A percentile compares a stretch with the other conserved stretches of the same genome.
Evolutionary conservation across 2,113 vertebrate genomes (phyloP).

Genomic region (Macaca mulatta): DNA sequence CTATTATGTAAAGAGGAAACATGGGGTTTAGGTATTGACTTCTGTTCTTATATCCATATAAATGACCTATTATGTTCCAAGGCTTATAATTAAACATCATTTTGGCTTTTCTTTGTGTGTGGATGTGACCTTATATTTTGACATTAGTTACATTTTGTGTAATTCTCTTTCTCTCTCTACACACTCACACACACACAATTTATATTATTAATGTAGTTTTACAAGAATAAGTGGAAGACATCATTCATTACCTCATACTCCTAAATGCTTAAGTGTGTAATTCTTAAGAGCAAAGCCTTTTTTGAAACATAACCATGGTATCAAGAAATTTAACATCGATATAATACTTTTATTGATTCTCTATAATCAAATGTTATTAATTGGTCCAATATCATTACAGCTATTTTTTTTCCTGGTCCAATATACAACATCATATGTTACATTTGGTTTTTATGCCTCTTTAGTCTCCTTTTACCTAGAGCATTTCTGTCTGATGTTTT

Average conservation of each 20-base stretch:
- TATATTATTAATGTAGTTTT: background rate
- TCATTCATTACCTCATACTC: background rate
- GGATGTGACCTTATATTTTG: background rate
- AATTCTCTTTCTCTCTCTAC: background rate
- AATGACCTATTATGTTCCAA: background rate
- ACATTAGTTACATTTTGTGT: background rate
- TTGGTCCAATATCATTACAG: background rate
- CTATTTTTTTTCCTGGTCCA: background rate
- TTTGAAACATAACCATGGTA: background rate
- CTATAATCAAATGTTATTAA: background rate
- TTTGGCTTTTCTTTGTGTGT: background rate
- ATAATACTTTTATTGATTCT: background rate
- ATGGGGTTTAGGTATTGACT: background rate
- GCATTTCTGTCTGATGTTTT: background rate
- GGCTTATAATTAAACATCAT: background rate
- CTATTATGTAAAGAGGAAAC: background rate
- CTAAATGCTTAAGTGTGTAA: background rate
- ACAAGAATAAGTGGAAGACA: background rate
- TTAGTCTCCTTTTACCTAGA: background rate
- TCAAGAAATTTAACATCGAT: background rate
- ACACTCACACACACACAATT: background rate
- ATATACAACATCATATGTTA: background rate
- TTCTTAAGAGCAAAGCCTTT: background rate
- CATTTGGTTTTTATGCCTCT: background rate
- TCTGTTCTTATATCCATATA: background rate